Evolutionary conservation across 2,113 vertebrate species (phyloP).

Genomic region (Saguinus imperator): DNA sequence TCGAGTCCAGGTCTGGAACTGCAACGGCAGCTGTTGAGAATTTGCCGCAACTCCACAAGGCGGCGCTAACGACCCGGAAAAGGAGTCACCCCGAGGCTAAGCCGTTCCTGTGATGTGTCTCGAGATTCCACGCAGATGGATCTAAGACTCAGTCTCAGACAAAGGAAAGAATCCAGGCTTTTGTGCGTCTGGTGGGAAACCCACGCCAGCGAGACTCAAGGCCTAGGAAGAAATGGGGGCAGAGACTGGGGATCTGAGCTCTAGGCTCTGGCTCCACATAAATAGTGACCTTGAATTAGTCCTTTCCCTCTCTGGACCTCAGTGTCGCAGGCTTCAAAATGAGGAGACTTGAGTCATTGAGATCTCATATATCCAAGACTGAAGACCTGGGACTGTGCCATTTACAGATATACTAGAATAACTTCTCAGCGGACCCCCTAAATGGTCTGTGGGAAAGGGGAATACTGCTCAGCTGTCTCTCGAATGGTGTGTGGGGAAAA

Average conservation of each 20-base stretch:
- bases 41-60: slow-evolving; percentile 54
- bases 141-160: background rate
- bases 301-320: background rate
- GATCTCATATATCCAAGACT: background rate
- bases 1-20: background rate
- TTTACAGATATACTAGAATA: background rate
- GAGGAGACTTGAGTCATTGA: background rate
- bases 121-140: background rate
- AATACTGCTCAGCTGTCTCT: background rate
- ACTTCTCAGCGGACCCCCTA: background rate
- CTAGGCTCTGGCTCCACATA: background rate
- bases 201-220: background rate
- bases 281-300: background rate
- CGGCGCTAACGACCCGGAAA: slow-evolving; percentile 65
- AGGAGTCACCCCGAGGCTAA: background rate
- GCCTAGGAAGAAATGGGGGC: background rate
- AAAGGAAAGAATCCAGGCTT: slow-evolving; percentile 46
- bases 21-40: background rate
- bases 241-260: background rate
- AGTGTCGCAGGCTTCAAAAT: slow-evolving; percentile 4
- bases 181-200: background rate
- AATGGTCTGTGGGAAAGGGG: background rate
- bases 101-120: background rate
- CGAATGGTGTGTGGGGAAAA: background rate
- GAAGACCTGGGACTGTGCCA: background rate